Evolutionary conservation across 2,797 vertebrate species (phyloP), one percentile per base, ranked within the genome.

Genomic region (Echeneis naucrates): DNA sequence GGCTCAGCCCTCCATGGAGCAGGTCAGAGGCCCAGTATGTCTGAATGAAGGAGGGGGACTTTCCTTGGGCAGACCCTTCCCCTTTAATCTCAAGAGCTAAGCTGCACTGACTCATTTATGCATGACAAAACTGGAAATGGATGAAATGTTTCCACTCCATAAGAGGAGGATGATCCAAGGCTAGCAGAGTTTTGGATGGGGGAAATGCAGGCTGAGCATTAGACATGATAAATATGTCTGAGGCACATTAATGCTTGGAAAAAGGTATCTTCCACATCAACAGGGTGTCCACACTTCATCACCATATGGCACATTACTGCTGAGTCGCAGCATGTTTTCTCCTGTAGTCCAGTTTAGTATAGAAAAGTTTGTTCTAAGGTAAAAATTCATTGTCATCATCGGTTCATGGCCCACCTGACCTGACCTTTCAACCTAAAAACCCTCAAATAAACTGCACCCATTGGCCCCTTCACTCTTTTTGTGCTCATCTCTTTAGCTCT

Each of bases 31-130:
- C 81, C 86, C 69, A 66, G 65, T 72, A 38, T 67, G 74, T 78
- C 73, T 89, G 76, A 89, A 62, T 60, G 77, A 72, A 80, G 79
- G 59, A 78, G 79, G 72, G 79, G 72, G 77, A 67, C 77, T 84
- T 81, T 89, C 62, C 76, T 70, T 72, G 77, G 75, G 76, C 72
- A 78, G 84, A 75, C 69, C 64, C 63, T 75, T 77, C 77, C 77
- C 68, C 76, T 89, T 88, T 85, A 88, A 84, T 88, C 82, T 83
- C 84, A 66, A 83, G 53, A 82, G 77, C 82, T 80, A 87, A 89
- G 87, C 85, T 86, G 78, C 86, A 86, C 88, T 81, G 83, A 87
- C 87, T 92, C 87, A 88, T 88, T 85, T 87, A 88, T 89, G 90
- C 89, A 91, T 91, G 89, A 87, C 80, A 11, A 74, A 76, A 80